Evolutionary conservation across 2,888 invertebrate genomes (phyloP).

Genomic region (Platypus cylindrus): DNA sequence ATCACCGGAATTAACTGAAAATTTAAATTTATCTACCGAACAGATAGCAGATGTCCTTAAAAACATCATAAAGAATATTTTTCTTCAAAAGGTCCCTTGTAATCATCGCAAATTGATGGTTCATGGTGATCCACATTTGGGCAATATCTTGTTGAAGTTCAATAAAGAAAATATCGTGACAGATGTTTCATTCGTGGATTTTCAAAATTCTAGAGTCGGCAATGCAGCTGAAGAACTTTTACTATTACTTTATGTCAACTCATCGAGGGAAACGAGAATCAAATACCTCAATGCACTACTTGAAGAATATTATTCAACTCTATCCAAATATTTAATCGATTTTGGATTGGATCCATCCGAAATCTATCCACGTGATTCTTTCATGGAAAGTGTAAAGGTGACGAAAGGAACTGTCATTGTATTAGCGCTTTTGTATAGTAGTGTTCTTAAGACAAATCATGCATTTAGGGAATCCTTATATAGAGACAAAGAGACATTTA

Average conservation of each 20-base stretch:
- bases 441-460: slow-evolving; percentile 6
- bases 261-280: not conserved
- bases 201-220: not conserved
- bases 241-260: not conserved
- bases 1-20: slow-evolving; percentile 3
- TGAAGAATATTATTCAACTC: not conserved
- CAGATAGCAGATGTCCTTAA: slow-evolving; percentile 1
- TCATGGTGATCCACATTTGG: slow-evolving; percentile 29
- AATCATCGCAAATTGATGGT: slow-evolving; percentile 30
- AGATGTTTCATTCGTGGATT: not conserved
- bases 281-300: not conserved
- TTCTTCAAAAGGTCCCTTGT: slow-evolving; percentile 18
- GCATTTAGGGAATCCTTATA: slow-evolving; percentile 8
- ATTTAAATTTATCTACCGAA: not conserved
- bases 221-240: slow-evolving; percentile 1
- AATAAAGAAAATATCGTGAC: not conserved
- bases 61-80: too few relatives aligned
- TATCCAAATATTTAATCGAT: not conserved
- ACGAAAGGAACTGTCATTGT: not conserved
- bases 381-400: slow-evolving; percentile 4
- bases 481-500: slow-evolving; percentile 4
- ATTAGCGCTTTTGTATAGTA: slow-evolving; percentile 2
- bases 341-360: not conserved
- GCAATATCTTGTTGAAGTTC: slow-evolving; percentile 25
- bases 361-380: not conserved